Evolutionary conservation across 2,888 invertebrate genomes (phyloP).

Genomic region (Eristalinus aeneus): DNA sequence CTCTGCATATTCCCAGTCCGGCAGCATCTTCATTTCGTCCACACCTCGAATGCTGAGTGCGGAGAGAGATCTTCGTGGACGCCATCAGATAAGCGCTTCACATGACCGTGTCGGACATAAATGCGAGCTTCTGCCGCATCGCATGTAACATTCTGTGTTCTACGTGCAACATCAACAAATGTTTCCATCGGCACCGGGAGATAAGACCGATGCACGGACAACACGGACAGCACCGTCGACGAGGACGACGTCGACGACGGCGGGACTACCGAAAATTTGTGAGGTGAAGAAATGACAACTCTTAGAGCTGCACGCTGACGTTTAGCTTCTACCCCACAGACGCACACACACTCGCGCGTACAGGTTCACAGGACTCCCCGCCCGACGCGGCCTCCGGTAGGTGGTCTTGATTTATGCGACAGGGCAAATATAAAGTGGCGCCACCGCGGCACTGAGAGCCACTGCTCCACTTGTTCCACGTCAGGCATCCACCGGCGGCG

Average conservation of each 20-base stretch:
- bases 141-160: constrained; percentile 62
- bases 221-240: too few relatives aligned
- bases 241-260: not conserved
- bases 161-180: constrained; percentile 70
- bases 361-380: constrained; percentile 8
- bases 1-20: constrained; percentile 13
- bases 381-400: constrained; percentile 49
- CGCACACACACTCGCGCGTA: not conserved
- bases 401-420: constrained; percentile 71
- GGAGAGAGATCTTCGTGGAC: not conserved
- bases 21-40: constrained; percentile 67
- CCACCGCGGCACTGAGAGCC: constrained; percentile 64
- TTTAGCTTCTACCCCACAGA: constrained; percentile 62
- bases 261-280: constrained; percentile 66
- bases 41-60: constrained; percentile 47
- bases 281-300: constrained; percentile 71
- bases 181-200: constrained; percentile 49
- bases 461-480: constrained; percentile 69
- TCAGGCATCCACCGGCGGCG: constrained; percentile 27
- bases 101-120: constrained; percentile 66
- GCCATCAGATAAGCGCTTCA: constrained; percentile 62
- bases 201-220: constrained; percentile 11
- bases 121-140: constrained; percentile 62
- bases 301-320: constrained; percentile 67
- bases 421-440: constrained; percentile 69